Base-by-base conservation (phyloP, 2,888 invertebrate genomes). In the Operophtera brumata region DNA sequence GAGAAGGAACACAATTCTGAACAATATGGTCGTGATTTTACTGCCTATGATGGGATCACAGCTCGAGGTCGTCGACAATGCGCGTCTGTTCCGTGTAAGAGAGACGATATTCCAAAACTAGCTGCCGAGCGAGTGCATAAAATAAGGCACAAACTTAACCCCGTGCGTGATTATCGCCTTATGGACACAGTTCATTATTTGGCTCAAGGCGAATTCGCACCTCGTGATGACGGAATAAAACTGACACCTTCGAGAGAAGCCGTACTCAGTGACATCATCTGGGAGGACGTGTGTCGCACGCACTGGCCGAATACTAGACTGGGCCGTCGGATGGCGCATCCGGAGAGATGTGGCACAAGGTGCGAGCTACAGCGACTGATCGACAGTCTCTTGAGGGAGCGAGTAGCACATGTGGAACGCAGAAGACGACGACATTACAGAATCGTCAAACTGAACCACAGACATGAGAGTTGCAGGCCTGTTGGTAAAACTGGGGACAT, bases 141-240 rank as follows among this genome's bases (percentile, higher is more conserved):
- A 72, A 86, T 88, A 56, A 80, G 90, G 25, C 84, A 89, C 51
- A 89, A 87, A 65, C 79, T 88, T 0, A 89, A 87, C 65, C 88
- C 90, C 2, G 86, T 90, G 1, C 78, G 88, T 9, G 90, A 90
- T 67, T 90, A 89, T 61, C 78, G 88, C 14, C 70, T 90, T 13
- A 88, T 90, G 89, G 90, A 90, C 59, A 90, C 89, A 11, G 89
- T 90, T 1, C 90, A 90, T 69, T 90, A 90, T 64, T 75, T 90
- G 52, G 90, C 90, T 20, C 90, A 90, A 72, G 90, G 90, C 1
- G 90, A 90, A 69, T 90, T 90, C 51, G 90, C 90, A 46, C 90
- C 90, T 1, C 80, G 90, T 1, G 87, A 90, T 52, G 90, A 90
- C 57, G 90, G 90, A 5, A 89, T 90, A 45, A 90, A 90, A 66